Evolutionary conservation across 37 sponge, comb jelly and placozoan species (phyloP).

Genomic region (Halichondria panicea): DNA sequence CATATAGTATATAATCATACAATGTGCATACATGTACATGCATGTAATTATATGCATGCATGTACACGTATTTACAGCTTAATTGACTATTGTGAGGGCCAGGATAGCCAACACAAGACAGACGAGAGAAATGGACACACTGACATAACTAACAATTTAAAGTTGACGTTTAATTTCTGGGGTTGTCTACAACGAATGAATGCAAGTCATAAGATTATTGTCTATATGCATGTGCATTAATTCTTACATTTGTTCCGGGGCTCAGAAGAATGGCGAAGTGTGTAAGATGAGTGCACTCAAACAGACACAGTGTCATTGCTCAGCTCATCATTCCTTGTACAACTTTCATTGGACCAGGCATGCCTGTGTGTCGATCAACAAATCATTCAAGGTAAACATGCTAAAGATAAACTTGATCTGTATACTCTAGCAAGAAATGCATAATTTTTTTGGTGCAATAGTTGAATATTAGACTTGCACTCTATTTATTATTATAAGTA

Average conservation of each 20-base stretch:
- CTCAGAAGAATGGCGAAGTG: slow-evolving; percentile 76
- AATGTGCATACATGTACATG: neutral
- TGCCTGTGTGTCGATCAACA: slow-evolving; percentile 10
- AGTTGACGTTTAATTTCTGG: too few relatives aligned
- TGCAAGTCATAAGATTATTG: neutral
- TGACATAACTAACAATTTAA: slow-evolving; percentile 53
- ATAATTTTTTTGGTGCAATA: neutral
- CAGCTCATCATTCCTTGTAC: neutral
- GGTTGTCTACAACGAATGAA: too few relatives aligned
- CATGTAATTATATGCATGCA: neutral
- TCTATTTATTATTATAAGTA: neutral
- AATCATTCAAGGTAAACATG: neutral
- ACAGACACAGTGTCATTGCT: slow-evolving; percentile 8
- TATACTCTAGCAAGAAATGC: neutral
- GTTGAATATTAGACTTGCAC: neutral
- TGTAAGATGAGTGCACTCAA: slow-evolving; percentile 66
- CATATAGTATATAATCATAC: neutral
- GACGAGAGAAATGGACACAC: slow-evolving; percentile 41
- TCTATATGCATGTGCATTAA: neutral
- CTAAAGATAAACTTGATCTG: neutral
- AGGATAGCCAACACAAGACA: slow-evolving; percentile 36
- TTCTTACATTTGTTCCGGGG: slow-evolving; percentile 17
- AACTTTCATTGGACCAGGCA: slow-evolving; percentile 32
- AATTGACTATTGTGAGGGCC: slow-evolving; percentile 29
- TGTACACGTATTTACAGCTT: neutral